Evolutionary conservation across 2,113 vertebrate genomes (phyloP).

Genomic region (Vicugna pacos): DNA sequence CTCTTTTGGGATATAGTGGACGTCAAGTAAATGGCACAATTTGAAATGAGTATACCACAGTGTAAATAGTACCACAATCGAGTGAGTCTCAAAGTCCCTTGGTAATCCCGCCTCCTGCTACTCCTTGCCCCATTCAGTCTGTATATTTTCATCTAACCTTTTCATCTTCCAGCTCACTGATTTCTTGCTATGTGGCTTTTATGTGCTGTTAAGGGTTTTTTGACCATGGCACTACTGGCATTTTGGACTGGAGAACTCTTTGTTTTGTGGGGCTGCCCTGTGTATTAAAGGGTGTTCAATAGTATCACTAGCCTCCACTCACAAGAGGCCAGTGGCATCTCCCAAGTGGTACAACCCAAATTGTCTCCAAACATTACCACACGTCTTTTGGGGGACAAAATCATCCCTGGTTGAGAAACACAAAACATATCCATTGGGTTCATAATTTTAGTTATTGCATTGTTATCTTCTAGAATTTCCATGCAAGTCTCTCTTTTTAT

Average conservation of each 20-base stretch:
- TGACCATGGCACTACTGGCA: not conserved
- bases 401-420: not conserved
- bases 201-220: not conserved
- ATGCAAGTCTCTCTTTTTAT: not conserved
- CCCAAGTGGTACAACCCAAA: not conserved
- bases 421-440: not conserved
- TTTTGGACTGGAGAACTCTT: not conserved
- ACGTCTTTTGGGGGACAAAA: not conserved
- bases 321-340: not conserved
- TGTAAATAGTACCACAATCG: not conserved
- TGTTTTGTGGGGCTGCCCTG: not conserved
- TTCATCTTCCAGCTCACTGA: not conserved
- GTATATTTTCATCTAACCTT: not conserved
- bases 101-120: not conserved
- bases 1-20: not conserved
- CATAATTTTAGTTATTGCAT: not conserved
- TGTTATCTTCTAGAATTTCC: not conserved
- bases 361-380: not conserved
- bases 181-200: not conserved
- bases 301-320: not conserved
- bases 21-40: not conserved
- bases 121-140: too few species aligned
- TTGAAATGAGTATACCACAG: not conserved
- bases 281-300: not conserved
- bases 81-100: not conserved